These are phyloP conservation scores for Epinotia bilunana DNA, from an alignment of 2,888 invertebrate species.

Conservation along the genomic window DNA sequence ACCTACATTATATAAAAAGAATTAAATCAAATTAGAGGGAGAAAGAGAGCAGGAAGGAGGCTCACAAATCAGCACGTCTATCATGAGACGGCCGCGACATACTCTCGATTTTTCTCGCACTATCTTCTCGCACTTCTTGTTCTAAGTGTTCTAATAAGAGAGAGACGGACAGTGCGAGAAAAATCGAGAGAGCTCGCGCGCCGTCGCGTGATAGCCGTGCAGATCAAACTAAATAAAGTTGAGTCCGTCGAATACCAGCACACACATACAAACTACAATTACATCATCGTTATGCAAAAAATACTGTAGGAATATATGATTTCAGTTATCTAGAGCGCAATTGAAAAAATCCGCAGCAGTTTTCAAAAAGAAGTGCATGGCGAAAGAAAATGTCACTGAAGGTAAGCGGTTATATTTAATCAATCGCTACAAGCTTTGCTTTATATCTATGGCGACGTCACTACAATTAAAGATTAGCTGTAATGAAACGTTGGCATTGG, in stretches of 20 bases:
- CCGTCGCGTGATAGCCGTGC: too few relatives aligned
- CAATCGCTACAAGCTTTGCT: not conserved
- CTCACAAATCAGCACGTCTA: too few relatives aligned
- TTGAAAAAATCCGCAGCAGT: conserved; percentile 84
- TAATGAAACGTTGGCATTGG: too few relatives aligned
- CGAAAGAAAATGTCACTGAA: conserved; percentile 81
- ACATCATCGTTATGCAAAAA: not conserved
- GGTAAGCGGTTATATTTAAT: conserved; percentile 62
- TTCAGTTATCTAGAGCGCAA: conserved; percentile 82
- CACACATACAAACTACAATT: not conserved
- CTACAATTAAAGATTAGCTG: too few relatives aligned
- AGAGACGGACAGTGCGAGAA: too few relatives aligned
- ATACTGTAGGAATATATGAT: conserved; percentile 30
- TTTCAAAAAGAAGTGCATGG: conserved; percentile 85
- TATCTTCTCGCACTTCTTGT: too few relatives aligned
- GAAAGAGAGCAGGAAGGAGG: not conserved
- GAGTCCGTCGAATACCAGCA: not conserved
- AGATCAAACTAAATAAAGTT: not conserved
- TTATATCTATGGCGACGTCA: not conserved
- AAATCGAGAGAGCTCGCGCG: too few relatives aligned
- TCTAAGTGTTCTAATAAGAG: too few relatives aligned
- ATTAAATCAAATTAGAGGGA: not conserved
- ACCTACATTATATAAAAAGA: too few relatives aligned
- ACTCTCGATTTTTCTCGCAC: too few relatives aligned
- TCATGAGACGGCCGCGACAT: too few relatives aligned